phyloP scores from a whole-genome alignment of 2,888 invertebrate genomes.

The Chymomyza procnemis region DNA sequence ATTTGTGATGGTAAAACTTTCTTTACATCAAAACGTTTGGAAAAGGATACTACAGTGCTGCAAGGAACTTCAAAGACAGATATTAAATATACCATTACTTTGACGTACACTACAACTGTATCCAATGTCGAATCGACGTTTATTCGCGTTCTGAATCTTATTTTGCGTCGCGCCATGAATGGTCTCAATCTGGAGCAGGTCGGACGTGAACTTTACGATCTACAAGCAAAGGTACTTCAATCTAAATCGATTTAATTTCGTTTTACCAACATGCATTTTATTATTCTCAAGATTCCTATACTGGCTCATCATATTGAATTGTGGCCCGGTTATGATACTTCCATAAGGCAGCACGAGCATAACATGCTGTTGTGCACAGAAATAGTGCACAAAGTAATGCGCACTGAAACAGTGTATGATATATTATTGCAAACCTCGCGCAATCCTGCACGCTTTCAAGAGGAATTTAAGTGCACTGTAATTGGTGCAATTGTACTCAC shows the following conservation, averaged over 20 bases:
- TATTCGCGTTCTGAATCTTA: slow-evolving; percentile 88
- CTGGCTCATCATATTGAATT: slow-evolving; percentile 84
- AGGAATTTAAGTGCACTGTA: slow-evolving; percentile 80
- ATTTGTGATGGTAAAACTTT: slow-evolving; percentile 88
- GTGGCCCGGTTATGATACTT: slow-evolving; percentile 91
- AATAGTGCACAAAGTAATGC: slow-evolving; percentile 90
- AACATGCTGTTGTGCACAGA: slow-evolving; percentile 88
- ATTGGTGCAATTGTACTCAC: slow-evolving; percentile 83
- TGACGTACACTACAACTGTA: slow-evolving; percentile 83
- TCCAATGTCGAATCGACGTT: slow-evolving; percentile 84
- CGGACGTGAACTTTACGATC: slow-evolving; percentile 87
- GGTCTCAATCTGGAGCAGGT: slow-evolving; percentile 84
- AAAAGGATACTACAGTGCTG: slow-evolving; percentile 81
- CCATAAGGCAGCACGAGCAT: slow-evolving; percentile 89
- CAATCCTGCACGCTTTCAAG: slow-evolving; percentile 80
- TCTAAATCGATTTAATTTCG: too few species aligned
- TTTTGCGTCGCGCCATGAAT: slow-evolving; percentile 82
- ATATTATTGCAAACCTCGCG: slow-evolving; percentile 81
- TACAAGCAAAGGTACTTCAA: slow-evolving; percentile 81
- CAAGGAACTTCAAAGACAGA: slow-evolving; percentile 81
- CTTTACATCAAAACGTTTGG: slow-evolving; percentile 82
- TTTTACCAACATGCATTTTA: background rate
- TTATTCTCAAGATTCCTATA: slow-evolving; percentile 80
- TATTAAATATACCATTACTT: slow-evolving; percentile 80
- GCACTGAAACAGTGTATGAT: slow-evolving; percentile 86